These are phyloP conservation scores for Spodoptera frugiperda DNA, from an alignment of 1,140 invertebrate genomes.

Conservation along the genomic window DNA sequence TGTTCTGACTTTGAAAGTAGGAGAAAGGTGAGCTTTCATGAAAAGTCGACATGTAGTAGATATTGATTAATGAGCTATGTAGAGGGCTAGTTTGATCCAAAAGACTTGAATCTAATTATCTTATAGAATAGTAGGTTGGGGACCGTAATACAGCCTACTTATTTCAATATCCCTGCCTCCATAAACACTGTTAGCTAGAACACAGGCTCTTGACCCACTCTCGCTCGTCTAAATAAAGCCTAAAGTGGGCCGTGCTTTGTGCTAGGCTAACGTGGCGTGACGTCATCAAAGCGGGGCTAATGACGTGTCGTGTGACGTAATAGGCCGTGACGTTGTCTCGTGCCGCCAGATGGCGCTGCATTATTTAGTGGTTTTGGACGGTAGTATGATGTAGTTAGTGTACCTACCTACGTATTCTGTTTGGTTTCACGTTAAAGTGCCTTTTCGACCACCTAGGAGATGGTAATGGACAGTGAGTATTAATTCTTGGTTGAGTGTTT, in stretches of 20 bases:
- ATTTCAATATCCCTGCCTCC: neutral
- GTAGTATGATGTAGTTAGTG: neutral
- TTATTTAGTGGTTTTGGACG: constrained; percentile 43
- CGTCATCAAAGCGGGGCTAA: constrained; percentile 55
- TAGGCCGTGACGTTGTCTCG: constrained; percentile 44
- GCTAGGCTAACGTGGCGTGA: constrained; percentile 54
- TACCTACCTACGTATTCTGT: constrained; percentile 7
- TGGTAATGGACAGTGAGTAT: too few relatives aligned
- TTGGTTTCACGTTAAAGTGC: neutral
- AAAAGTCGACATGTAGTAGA: too few relatives aligned
- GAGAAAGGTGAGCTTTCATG: too few relatives aligned
- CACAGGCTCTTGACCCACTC: constrained; percentile 39
- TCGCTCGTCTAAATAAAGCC: constrained; percentile 35
- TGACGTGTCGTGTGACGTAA: constrained; percentile 53
- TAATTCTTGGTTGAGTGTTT: too few relatives aligned
- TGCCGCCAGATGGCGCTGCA: constrained; percentile 32
- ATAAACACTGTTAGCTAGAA: neutral
- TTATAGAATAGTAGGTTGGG: too few relatives aligned
- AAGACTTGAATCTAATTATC: too few relatives aligned
- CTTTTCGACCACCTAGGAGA: neutral
- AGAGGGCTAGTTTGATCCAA: too few relatives aligned
- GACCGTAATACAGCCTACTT: neutral
- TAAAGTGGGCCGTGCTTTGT: constrained; percentile 42
- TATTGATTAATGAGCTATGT: too few relatives aligned
- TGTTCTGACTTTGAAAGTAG: too few relatives aligned